phyloP scores from a whole-genome alignment of 2,888 invertebrate species.

The Conistra vaccinii region DNA sequence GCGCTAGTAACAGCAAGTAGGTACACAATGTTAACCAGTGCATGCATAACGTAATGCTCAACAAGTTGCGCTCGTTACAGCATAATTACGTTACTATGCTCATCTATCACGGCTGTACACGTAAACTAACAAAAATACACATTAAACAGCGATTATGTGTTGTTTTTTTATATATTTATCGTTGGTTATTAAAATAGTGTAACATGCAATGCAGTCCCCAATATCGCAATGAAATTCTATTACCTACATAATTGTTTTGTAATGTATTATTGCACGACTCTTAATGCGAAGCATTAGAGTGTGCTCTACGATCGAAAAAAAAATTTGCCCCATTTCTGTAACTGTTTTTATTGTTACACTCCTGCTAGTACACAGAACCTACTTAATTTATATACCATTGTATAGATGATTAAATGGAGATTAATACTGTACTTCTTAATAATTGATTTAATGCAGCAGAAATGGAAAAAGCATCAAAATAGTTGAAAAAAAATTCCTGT shows the following conservation, averaged over 20 bases:
- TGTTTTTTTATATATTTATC: background rate
- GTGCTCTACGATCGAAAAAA: too few species aligned
- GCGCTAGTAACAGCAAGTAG: constrained; percentile 8
- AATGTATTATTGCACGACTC: too few species aligned
- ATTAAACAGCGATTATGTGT: constrained; percentile 1
- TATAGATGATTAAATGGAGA: too few species aligned
- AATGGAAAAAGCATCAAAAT: too few species aligned
- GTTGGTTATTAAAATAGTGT: background rate
- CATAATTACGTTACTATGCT: constrained; percentile 27
- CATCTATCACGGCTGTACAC: constrained; percentile 11
- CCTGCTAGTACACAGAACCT: too few species aligned
- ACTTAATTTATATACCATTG: too few species aligned
- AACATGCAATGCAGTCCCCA: background rate
- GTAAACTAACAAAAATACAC: constrained; percentile 15
- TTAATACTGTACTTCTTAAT: too few species aligned
- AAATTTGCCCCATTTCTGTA: too few species aligned
- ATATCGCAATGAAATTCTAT: background rate
- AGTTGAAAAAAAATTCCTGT: too few species aligned
- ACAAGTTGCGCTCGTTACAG: constrained; percentile 21
- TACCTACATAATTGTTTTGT: background rate
- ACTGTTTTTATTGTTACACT: too few species aligned
- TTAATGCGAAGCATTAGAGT: too few species aligned
- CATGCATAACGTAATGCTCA: constrained; percentile 46
- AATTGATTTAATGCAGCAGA: too few species aligned
- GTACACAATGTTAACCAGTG: constrained; percentile 33